These are phyloP conservation scores for Pandemis corylana DNA, from an alignment of 2,888 invertebrate species.

Conservation along the genomic window DNA sequence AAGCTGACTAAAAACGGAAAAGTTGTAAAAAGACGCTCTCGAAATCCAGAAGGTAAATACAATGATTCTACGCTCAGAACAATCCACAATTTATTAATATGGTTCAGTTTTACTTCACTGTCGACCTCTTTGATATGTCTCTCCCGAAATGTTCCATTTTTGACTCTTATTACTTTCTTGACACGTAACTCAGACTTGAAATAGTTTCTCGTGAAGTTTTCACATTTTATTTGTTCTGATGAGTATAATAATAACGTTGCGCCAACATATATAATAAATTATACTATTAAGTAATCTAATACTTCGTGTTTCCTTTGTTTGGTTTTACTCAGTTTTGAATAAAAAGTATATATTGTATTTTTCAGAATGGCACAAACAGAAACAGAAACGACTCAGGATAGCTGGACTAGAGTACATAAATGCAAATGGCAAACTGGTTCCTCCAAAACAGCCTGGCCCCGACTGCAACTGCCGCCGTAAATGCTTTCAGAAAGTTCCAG, in stretches of 20 bases:
- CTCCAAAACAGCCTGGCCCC: slow-evolving; percentile 82
- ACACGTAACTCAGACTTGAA: slow-evolving; percentile 55
- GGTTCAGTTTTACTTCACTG: slow-evolving; percentile 32
- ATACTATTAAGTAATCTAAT: neutral
- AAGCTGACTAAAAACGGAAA: slow-evolving; percentile 81
- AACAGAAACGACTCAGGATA: slow-evolving; percentile 82
- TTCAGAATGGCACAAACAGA: slow-evolving; percentile 86
- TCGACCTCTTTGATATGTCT: slow-evolving; percentile 50
- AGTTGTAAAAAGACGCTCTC: slow-evolving; percentile 77
- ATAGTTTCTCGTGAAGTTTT: slow-evolving; percentile 45
- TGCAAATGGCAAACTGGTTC: slow-evolving; percentile 84
- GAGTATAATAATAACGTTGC: neutral
- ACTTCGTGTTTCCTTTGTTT: neutral
- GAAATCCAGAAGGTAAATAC: slow-evolving; percentile 80
- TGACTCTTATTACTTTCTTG: slow-evolving; percentile 81
- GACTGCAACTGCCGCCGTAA: slow-evolving; percentile 83
- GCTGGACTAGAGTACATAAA: slow-evolving; percentile 84
- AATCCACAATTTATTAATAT: slow-evolving; percentile 29
- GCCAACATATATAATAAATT: neutral
- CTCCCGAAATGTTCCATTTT: slow-evolving; percentile 53
- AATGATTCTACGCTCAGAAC: slow-evolving; percentile 42
- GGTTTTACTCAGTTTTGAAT: neutral
- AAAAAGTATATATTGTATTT: slow-evolving; percentile 40
- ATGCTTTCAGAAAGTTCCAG: slow-evolving; percentile 82
- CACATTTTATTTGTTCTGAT: slow-evolving; percentile 3